Conservation (phyloP, 2,888 invertebrate species). For the Thysanoteuthis rhombus region DNA sequence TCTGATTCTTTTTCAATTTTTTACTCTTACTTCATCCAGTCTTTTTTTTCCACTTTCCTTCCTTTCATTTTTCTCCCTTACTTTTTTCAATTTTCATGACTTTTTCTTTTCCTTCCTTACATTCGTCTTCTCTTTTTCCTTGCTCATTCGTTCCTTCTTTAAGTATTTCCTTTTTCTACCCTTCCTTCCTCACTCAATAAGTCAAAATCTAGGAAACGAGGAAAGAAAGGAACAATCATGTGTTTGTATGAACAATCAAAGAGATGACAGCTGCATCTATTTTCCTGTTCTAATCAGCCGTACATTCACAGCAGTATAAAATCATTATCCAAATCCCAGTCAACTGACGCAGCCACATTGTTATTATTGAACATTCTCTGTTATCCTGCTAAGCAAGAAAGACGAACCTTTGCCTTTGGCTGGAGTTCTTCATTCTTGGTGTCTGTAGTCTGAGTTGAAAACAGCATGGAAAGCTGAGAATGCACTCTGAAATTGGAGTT, state of each 20-base stretch:
- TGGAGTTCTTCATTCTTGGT: background rate
- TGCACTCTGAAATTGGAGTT: background rate
- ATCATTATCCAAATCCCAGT: background rate
- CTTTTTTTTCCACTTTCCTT: no score
- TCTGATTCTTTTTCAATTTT: no score
- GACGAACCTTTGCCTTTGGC: background rate
- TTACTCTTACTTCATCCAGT: no score
- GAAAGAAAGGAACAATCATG: background rate
- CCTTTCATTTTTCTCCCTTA: background rate
- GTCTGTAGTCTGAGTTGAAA: background rate
- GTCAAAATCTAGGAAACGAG: background rate
- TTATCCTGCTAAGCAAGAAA: background rate
- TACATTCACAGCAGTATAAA: background rate
- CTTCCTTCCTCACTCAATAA: background rate
- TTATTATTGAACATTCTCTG: conserved; percentile 12
- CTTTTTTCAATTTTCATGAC: no score
- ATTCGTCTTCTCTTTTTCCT: background rate
- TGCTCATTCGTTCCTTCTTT: no score
- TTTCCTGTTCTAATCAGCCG: background rate
- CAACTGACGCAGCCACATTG: background rate
- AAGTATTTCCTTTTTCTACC: background rate
- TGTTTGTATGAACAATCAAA: background rate
- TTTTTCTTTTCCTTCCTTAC: background rate
- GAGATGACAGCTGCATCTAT: background rate
- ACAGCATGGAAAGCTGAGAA: background rate